A percentile compares a stretch with the other conserved stretches of the same genome.
phyloP scores from a whole-genome alignment of 2,797 vertebrate species.

The Carapus acus region DNA sequence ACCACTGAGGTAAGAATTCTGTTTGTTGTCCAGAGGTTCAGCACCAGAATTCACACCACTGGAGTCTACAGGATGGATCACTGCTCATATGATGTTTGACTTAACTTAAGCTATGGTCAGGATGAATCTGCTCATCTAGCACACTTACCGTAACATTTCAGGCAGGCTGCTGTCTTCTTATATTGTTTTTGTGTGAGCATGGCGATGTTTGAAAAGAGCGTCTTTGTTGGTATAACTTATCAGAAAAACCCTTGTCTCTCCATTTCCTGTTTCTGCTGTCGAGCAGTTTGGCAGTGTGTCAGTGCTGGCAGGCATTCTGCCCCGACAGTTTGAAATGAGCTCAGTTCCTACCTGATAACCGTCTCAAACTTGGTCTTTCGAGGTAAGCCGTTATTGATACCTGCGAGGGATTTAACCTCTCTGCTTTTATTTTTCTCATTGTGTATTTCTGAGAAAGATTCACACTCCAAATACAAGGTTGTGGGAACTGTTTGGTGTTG shows the following conservation, averaged over 20 bases:
- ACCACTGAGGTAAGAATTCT: conserved; percentile 34
- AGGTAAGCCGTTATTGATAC: too few species aligned
- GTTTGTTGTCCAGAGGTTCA: background rate
- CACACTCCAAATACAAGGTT: too few species aligned
- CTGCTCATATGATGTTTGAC: background rate
- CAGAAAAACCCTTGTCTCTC: conserved; percentile 24
- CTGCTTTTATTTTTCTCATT: too few species aligned
- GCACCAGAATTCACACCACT: background rate
- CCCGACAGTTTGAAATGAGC: conserved; percentile 36
- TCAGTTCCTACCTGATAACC: conserved; percentile 12
- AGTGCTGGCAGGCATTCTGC: conserved; percentile 6
- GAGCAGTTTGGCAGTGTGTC: conserved; percentile 11
- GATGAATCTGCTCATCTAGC: background rate
- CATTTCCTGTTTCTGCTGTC: conserved; percentile 55
- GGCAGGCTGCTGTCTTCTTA: background rate
- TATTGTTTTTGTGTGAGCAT: background rate
- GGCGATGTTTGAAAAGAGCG: conserved; percentile 21
- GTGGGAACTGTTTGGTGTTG: too few species aligned
- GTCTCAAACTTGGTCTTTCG: background rate
- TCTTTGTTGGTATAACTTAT: conserved; percentile 9
- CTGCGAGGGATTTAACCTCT: too few species aligned
- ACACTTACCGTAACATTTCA: background rate
- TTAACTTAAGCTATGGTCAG: background rate
- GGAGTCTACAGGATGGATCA: background rate
- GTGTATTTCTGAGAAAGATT: too few species aligned